A percentile compares a stretch with the other conserved stretches of the same genome.
phyloP scores from a whole-genome alignment of 1,140 invertebrate species.

The Monochamus saltuarius region DNA sequence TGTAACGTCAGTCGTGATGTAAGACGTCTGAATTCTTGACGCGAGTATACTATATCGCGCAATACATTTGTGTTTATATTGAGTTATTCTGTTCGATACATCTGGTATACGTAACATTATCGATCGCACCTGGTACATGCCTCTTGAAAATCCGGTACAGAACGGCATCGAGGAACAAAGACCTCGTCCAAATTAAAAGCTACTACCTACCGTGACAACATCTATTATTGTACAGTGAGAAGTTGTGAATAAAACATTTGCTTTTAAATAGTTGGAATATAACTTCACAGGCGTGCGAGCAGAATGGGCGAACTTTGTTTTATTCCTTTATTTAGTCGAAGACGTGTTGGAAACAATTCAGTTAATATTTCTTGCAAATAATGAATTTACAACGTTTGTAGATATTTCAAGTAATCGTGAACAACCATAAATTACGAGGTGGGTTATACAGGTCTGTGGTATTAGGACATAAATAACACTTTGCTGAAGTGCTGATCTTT shows the following conservation, averaged over 20 bases:
- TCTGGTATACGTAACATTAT: too few relatives aligned
- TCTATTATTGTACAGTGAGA: constrained; percentile 22
- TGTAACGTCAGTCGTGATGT: too few relatives aligned
- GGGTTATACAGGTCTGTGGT: constrained; percentile 21
- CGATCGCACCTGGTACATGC: too few relatives aligned
- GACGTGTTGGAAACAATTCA: constrained; percentile 15
- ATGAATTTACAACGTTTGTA: constrained; percentile 31
- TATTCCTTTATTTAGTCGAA: constrained; percentile 13
- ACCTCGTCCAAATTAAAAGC: constrained; percentile 19
- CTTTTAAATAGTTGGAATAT: constrained; percentile 3
- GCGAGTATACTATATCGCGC: too few relatives aligned
- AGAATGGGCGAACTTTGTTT: constrained; percentile 10
- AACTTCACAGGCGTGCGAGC: neutral
- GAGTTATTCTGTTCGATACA: too few relatives aligned
- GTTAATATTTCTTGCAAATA: constrained; percentile 10
- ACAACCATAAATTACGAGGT: constrained; percentile 30
- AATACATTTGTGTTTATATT: too few relatives aligned
- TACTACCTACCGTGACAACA: constrained; percentile 21
- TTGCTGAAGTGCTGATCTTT: constrained; percentile 35
- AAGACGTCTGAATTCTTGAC: too few relatives aligned
- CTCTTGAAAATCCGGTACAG: too few relatives aligned
- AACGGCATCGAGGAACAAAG: constrained; percentile 13
- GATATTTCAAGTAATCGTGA: constrained; percentile 31
- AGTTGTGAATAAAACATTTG: constrained; percentile 19
- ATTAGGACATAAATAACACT: constrained; percentile 42